Conservation (phyloP, 37 sponge, comb jelly and placozoan genomes). For the Ephydatia muelleri region DNA sequence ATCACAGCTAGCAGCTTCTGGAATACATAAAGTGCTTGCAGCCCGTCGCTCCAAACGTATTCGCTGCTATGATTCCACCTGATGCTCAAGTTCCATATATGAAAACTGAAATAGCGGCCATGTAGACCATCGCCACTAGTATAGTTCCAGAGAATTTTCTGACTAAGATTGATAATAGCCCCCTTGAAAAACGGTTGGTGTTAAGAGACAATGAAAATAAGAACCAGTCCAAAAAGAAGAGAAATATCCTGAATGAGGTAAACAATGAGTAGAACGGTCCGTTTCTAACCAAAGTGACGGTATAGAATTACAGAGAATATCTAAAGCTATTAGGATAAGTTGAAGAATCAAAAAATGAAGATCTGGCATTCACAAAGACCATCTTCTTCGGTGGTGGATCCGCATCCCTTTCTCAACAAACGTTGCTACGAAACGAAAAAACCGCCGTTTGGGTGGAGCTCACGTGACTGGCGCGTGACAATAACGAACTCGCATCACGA, state of each 20-base stretch:
- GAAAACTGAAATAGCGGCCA: slow-evolving; percentile 56
- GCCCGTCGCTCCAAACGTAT: slow-evolving; percentile 59
- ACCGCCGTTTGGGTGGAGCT: too few relatives aligned
- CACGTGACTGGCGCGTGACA: too few relatives aligned
- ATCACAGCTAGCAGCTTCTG: slow-evolving; percentile 67
- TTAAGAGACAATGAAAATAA: slow-evolving; percentile 79
- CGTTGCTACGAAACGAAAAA: slow-evolving; percentile 32
- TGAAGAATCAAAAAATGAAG: slow-evolving; percentile 32
- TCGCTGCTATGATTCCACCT: slow-evolving; percentile 32
- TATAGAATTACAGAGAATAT: slow-evolving; percentile 66
- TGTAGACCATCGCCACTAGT: slow-evolving; percentile 59
- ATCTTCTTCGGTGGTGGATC: neutral
- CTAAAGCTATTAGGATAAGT: slow-evolving; percentile 51
- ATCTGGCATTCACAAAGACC: slow-evolving; percentile 30
- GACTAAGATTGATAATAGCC: slow-evolving; percentile 64
- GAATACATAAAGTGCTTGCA: slow-evolving; percentile 68
- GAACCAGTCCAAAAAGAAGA: slow-evolving; percentile 48
- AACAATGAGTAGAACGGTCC: slow-evolving; percentile 52
- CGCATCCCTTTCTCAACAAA: too few relatives aligned
- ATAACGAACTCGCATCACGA: too few relatives aligned
- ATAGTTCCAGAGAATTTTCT: slow-evolving; percentile 76
- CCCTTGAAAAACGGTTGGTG: slow-evolving; percentile 89
- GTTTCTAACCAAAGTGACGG: slow-evolving; percentile 24
- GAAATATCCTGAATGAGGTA: slow-evolving; percentile 67
- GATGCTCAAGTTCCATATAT: slow-evolving; percentile 73